phyloP scores from a whole-genome alignment of 2,113 vertebrate genomes.

The Lamprologus tigripictilis region DNA sequence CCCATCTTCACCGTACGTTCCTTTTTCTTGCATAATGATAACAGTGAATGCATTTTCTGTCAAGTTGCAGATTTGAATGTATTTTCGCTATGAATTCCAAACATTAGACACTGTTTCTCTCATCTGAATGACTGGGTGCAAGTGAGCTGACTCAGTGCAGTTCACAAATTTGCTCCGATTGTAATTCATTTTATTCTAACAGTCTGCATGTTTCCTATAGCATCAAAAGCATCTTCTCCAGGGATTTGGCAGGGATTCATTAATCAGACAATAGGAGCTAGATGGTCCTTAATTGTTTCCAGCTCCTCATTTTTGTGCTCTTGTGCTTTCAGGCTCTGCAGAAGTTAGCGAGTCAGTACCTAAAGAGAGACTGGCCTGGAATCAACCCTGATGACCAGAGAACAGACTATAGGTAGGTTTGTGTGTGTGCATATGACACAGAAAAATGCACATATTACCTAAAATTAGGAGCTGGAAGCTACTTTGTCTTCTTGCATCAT shows the following conservation, averaged over 20 bases:
- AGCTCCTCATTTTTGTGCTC: not conserved
- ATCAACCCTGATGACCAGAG: slow-evolving; percentile 85
- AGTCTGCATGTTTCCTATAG: not conserved
- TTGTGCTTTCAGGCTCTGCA: slow-evolving; percentile 83
- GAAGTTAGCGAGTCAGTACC: slow-evolving; percentile 93
- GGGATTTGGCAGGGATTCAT: not conserved
- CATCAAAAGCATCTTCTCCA: not conserved
- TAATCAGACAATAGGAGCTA: not conserved
- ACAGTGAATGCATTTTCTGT: not conserved
- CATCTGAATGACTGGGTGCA: not conserved
- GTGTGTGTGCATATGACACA: not conserved
- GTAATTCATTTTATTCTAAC: not conserved
- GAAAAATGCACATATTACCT: not conserved
- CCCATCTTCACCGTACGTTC: not conserved
- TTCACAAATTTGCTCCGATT: not conserved
- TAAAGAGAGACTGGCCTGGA: slow-evolving; percentile 97
- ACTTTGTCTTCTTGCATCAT: not conserved
- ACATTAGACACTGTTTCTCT: not conserved
- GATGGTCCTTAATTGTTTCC: not conserved
- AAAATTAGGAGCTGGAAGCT: not conserved
- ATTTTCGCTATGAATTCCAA: not conserved
- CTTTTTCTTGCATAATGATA: not conserved
- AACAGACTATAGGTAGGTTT: slow-evolving; percentile 84
- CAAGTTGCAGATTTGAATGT: not conserved
- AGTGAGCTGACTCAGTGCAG: not conserved